phyloP scores from a whole-genome alignment of 2,888 invertebrate genomes.

The Tiliacea aurago region DNA sequence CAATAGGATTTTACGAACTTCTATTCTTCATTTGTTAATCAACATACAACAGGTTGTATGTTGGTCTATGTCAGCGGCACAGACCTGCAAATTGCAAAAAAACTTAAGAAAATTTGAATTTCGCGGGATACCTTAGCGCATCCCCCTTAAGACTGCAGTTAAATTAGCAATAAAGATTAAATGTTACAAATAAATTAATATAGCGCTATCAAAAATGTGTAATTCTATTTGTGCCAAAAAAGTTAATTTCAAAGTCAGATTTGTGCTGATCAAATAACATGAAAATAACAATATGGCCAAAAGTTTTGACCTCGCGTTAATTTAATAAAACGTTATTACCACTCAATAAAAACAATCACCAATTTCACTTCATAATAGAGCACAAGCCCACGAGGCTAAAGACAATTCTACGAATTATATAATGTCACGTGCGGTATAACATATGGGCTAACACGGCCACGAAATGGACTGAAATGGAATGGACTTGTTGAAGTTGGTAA shows the following conservation, averaged over 20 bases:
- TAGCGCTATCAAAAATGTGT: not conserved
- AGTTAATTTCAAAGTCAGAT: not conserved
- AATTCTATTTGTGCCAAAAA: not conserved
- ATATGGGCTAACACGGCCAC: slow-evolving; percentile 24
- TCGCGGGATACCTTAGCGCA: too few relatives aligned
- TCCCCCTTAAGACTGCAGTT: slow-evolving; percentile 17
- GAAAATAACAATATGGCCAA: not conserved
- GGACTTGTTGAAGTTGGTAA: not conserved
- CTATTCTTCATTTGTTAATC: too few relatives aligned
- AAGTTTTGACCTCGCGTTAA: not conserved
- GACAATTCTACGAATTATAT: not conserved
- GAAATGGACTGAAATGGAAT: too few relatives aligned
- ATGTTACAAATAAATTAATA: not conserved
- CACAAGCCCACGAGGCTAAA: not conserved
- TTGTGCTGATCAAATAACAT: not conserved
- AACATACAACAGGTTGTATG: too few relatives aligned
- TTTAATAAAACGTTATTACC: slow-evolving; percentile 21
- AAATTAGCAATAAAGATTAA: slow-evolving; percentile 15
- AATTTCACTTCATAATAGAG: slow-evolving; percentile 10
- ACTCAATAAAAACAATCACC: slow-evolving; percentile 18
- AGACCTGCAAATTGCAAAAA: too few relatives aligned
- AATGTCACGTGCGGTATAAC: slow-evolving; percentile 29
- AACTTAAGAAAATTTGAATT: too few relatives aligned
- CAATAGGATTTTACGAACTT: too few relatives aligned
- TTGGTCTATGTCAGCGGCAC: too few relatives aligned